Evolutionary conservation across 2,113 vertebrate species (phyloP).

Genomic region (Sapayoa aenigma): DNA sequence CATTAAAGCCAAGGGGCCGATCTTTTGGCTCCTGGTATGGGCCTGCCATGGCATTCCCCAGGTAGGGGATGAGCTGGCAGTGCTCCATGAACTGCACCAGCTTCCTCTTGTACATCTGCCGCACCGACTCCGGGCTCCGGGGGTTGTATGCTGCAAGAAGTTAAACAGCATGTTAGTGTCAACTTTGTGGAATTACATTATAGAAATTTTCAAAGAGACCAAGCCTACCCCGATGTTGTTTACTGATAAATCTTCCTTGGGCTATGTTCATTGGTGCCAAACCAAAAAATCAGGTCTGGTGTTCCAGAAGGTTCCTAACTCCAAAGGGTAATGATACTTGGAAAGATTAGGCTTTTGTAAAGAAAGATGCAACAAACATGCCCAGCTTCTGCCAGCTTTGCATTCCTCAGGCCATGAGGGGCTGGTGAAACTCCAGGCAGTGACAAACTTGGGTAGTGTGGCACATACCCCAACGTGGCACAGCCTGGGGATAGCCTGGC

Average conservation of each 20-base stretch:
- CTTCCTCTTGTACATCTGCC: conserved; percentile 81
- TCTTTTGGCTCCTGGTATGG: conserved; percentile 74
- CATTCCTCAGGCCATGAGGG: fast-evolving
- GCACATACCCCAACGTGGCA: fast-evolving
- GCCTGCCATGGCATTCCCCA: conserved; percentile 77
- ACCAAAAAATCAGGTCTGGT: not conserved
- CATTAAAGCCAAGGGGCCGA: conserved; percentile 78
- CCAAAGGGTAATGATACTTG: fast-evolving
- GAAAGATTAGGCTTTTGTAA: not conserved
- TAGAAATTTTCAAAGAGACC: not conserved
- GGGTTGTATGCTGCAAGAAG: conserved; percentile 83
- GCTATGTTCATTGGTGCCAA: fast-evolving
- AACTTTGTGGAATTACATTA: fast-evolving
- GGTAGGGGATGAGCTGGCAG: conserved; percentile 87
- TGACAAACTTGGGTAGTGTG: fast-evolving
- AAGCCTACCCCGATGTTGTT: fast-evolving
- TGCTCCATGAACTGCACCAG: conserved; percentile 81
- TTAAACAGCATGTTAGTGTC: not conserved
- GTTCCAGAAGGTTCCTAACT: not conserved
- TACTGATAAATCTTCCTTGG: fast-evolving
- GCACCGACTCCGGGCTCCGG: conserved; percentile 70
- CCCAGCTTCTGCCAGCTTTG: not conserved
- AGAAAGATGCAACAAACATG: not conserved
- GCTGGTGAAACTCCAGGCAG: not conserved
- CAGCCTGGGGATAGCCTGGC: not conserved